Conservation (phyloP, 2,113 vertebrate genomes). For the Callipepla californica region DNA sequence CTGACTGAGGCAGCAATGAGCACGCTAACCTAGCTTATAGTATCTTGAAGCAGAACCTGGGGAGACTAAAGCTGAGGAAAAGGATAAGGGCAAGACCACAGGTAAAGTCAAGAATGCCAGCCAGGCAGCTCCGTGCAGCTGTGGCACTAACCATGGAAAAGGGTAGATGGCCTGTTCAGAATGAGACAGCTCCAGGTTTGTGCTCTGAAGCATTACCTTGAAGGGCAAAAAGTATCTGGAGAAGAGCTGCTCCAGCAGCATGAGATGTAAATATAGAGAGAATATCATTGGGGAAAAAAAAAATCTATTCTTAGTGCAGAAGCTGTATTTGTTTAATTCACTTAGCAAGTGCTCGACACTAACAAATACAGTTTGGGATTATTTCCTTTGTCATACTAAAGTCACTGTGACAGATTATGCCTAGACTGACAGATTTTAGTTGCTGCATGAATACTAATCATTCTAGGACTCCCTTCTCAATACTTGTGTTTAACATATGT, state of each 20-base stretch:
- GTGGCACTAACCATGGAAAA: background rate
- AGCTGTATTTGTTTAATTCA: conserved; percentile 34
- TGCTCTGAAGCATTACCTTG: background rate
- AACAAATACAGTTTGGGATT: conserved; percentile 56
- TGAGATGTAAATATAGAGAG: background rate
- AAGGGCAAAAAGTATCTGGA: background rate
- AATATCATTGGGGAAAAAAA: background rate
- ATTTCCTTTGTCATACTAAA: conserved; percentile 40
- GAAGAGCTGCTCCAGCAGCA: background rate
- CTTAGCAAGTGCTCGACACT: conserved; percentile 38
- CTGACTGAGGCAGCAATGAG: background rate
- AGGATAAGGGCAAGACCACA: background rate
- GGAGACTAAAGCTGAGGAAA: background rate
- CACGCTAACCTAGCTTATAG: background rate
- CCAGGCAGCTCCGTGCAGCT: background rate
- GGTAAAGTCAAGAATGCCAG: background rate
- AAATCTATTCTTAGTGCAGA: background rate
- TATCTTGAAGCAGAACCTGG: background rate
- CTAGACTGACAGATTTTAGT: conserved; percentile 48
- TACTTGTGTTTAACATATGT: conserved; percentile 45
- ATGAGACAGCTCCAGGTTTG: background rate
- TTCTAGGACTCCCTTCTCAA: conserved; percentile 19
- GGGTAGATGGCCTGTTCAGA: background rate
- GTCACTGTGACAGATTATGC: conserved; percentile 45
- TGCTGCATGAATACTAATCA: conserved; percentile 54